A percentile compares a stretch with the other conserved stretches of the same genome.
Conservation (phyloP, 2,888 invertebrate genomes). For the Epistrophella euchroma region DNA sequence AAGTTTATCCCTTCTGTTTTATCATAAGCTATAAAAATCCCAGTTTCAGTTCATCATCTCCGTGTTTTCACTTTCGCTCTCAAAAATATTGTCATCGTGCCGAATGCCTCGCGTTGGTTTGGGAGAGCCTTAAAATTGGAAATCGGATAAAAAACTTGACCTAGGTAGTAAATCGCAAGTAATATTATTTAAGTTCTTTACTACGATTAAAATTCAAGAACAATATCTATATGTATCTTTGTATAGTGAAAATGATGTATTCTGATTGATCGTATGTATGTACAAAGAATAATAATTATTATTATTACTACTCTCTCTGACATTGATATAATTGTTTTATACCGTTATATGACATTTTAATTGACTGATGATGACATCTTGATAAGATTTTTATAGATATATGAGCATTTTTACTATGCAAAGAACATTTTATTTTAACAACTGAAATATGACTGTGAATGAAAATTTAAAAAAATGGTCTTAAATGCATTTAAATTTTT, state of each 20-base stretch:
- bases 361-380: not conserved
- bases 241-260: not conserved
- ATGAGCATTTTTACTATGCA: not conserved
- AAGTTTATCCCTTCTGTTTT: no score
- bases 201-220: not conserved
- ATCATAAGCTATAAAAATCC: no score
- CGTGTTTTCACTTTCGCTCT: no score
- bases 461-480: not conserved
- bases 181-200: no score
- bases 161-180: no score
- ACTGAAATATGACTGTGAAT: not conserved
- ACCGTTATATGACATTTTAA: conserved; percentile 1
- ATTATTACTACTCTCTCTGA: not conserved
- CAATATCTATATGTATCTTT: not conserved
- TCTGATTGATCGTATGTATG: not conserved
- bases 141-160: not conserved
- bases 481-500: not conserved
- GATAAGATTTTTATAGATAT: not conserved
- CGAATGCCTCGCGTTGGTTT: no score
- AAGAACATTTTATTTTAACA: not conserved
- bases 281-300: no score
- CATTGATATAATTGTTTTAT: not conserved
- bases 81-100: no score
- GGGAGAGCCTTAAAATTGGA: no score
- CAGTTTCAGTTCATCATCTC: no score